Base-by-base conservation (phyloP, 2,888 invertebrate species). In the Melipona bicolor region DNA sequence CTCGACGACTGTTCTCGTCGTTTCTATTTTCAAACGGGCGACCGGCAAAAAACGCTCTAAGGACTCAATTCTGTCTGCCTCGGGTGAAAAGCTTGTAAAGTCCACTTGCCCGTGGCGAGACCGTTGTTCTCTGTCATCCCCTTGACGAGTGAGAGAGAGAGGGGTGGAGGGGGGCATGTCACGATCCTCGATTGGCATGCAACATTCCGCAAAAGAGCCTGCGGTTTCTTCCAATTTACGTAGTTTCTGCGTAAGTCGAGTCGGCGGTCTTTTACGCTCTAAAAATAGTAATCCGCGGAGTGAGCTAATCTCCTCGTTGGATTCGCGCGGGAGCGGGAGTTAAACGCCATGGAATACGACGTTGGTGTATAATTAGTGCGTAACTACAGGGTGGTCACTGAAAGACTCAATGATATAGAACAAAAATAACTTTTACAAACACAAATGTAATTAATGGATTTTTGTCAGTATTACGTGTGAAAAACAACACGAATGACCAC, bases 241-340 rank as follows among this genome's bases (percentile, higher is more conserved):
- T 24, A 17, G 68, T 43, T 61, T 61, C 36, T 19, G 54, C 15
- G 27, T 32, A 19, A n/a, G 67, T 21, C 61, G 56, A 49, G 84
- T 82, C 84, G 84, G 71, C 76, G 52, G 21, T 21, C 84, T 87
- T 84, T 84, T 80, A 17, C 67, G 59, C 73, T 73, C 89, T 86
- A 88, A 89, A 87, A 86, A 91, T 91, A 91, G 89, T 87, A 43
- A 87, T 85, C 75, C 81, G 59, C 81, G 56, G 74, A 83, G 82
- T 81, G 83, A 87, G 84, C 86, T 91, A 87, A 91, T 91, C 88
- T 83, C 9, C 88, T 83, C 73, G 76, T 86, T 88, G 83, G 82
- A 89, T 87, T 89, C 78, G 79, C 75, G 79, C 70, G 69, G 62
- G 71, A 24, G 27, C 15, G 52, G 24, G 61, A 19, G 82, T 85